A percentile compares a stretch with the other conserved stretches of the same genome.
These are phyloP conservation scores for Mobula hypostoma DNA, from an alignment of 2,113 vertebrate genomes.

Conservation along the genomic window DNA sequence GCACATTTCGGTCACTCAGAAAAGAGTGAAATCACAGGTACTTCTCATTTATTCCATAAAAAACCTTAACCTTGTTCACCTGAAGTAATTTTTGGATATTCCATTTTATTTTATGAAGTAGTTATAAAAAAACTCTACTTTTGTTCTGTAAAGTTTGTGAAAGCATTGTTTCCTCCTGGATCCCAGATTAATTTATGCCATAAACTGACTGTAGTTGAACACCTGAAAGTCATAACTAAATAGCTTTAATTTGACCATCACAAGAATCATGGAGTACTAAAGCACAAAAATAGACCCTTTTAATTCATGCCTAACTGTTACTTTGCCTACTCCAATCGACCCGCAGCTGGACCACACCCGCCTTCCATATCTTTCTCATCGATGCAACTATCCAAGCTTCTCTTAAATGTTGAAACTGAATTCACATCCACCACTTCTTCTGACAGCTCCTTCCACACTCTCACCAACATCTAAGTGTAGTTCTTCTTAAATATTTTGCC, in stretches of 20 bases:
- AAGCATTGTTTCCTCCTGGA: not conserved
- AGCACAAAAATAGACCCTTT: too few species aligned
- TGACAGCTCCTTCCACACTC: too few species aligned
- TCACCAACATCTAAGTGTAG: too few species aligned
- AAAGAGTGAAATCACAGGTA: constrained; percentile 20
- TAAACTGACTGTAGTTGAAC: not conserved
- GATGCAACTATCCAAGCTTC: too few species aligned
- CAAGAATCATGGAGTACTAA: too few species aligned
- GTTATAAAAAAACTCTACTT: not conserved
- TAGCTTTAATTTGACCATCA: not conserved
- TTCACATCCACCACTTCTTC: too few species aligned
- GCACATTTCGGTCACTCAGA: not conserved
- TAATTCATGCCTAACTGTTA: too few species aligned
- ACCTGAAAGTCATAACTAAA: not conserved
- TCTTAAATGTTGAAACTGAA: too few species aligned
- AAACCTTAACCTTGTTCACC: not conserved
- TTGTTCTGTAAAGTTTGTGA: not conserved
- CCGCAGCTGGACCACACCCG: too few species aligned
- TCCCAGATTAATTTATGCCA: not conserved
- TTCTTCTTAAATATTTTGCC: too few species aligned
- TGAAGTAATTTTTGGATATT: not conserved
- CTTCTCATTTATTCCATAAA: not conserved
- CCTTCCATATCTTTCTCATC: too few species aligned
- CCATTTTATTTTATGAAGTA: not conserved
- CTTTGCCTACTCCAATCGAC: too few species aligned